Base-by-base conservation (phyloP, 1,140 invertebrate genomes). In the Dermatophagoides farinae region DNA sequence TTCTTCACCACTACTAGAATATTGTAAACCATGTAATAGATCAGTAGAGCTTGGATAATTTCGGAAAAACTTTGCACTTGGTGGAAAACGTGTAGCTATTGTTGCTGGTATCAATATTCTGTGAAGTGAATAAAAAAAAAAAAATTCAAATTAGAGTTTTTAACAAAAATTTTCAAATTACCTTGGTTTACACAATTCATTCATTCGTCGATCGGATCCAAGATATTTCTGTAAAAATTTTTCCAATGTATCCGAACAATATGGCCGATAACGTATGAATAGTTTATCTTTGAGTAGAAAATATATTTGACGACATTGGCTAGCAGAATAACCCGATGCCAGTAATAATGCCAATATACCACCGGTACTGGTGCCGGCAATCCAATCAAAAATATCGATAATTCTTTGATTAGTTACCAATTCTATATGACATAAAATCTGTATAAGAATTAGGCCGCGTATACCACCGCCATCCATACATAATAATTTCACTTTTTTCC, bases 341-440 rank as follows among this genome's bases (percentile, higher is more conserved):
- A 60, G 31, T 37, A 49, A 52, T 18, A 60, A 44, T 31, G 58
- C 58, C n/a, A 49, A 71, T 49, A 97, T 91, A 0, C 88, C 92
- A 1, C 93, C 92, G 2, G 92, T 97, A 61, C 89, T 95, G 1
- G 93, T 97, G 5, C 95, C 95, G 6, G 88, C 85, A 22, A 97
- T 79, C 91, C 92, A 97, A 71, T 98, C 93, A 72, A 98, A 98
- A 68, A 82, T 82, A 6, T 86, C 73, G 39, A 82, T 75, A 31
- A 95, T 80, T 0, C 88, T 85, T 20, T 43, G 38, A 49, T 75
- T 78, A 0, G 78, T 73, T 20, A 83, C 72, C 25, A 71, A 67
- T 65, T 97, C 88, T 31, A 97, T 73, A 67, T 85, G 85, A 14
- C 87, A 70, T 0, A 97, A 73, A 53, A 88, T 80, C 70, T 89